These are phyloP conservation scores for Prolemur simus DNA, from an alignment of 2,113 vertebrate species.

Conservation along the genomic window DNA sequence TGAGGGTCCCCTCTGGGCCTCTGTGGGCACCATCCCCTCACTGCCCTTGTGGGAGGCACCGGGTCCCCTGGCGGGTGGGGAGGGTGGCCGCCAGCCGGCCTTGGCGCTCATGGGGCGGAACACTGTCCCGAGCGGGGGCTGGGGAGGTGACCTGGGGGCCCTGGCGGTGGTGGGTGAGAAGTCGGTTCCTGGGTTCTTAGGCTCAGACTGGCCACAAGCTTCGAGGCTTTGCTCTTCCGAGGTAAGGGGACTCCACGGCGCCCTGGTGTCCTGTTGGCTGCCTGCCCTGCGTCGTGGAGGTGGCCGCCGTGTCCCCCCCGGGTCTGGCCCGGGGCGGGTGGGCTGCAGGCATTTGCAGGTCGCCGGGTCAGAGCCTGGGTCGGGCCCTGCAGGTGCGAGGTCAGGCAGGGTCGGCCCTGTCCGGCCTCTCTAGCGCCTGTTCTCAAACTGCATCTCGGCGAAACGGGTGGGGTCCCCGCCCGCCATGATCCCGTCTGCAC, in stretches of 20 bases:
- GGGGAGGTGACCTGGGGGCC: background rate
- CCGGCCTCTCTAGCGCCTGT: background rate
- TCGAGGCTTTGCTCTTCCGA: background rate
- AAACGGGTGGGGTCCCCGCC: too few species aligned
- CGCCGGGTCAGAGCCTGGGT: background rate
- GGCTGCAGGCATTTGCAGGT: fast-evolving
- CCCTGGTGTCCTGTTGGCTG: background rate
- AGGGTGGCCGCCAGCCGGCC: too few species aligned
- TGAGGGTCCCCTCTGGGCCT: too few species aligned
- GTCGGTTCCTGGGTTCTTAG: background rate
- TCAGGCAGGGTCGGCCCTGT: background rate
- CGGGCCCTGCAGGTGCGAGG: background rate
- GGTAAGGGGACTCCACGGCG: fast-evolving
- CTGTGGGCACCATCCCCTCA: too few species aligned
- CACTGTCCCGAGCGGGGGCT: too few species aligned
- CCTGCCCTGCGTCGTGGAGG: too few species aligned
- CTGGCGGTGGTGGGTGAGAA: fast-evolving
- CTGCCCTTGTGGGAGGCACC: too few species aligned
- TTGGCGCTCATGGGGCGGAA: too few species aligned
- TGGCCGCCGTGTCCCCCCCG: background rate
- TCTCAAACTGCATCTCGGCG: fast-evolving
- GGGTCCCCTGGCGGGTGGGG: too few species aligned
- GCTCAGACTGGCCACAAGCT: fast-evolving
- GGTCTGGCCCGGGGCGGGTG: too few species aligned
- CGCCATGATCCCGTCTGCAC: fast-evolving